A percentile compares a stretch with the other conserved stretches of the same genome.
Conservation (phyloP, 2,113 vertebrate genomes). For the Corvus cornix region DNA sequence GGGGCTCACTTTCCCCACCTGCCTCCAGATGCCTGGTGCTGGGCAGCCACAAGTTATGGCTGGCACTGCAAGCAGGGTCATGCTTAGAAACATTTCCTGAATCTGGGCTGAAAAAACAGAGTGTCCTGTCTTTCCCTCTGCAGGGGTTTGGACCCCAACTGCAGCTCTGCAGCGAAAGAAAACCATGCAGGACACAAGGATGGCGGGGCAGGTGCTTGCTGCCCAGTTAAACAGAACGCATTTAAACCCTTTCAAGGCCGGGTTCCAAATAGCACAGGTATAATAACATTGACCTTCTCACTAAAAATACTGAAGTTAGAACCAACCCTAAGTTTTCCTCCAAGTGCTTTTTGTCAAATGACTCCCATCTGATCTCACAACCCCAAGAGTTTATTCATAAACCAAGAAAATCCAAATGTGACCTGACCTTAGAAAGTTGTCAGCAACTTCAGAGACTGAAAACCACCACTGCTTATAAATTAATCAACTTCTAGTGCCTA, state of each 20-base stretch:
- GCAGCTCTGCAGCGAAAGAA: not conserved
- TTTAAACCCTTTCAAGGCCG: not conserved
- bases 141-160: not conserved
- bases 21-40: not conserved
- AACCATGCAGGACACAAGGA: rapidly evolving
- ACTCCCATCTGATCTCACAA: not conserved
- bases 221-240: not conserved
- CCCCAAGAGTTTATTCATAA: not conserved
- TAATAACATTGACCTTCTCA: not conserved
- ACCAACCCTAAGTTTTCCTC: not conserved
- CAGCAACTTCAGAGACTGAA: not conserved
- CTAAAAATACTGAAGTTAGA: not conserved
- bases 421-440: not conserved
- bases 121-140: not conserved
- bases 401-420: not conserved
- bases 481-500: not conserved
- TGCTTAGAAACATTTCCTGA: not conserved
- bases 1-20: rapidly evolving
- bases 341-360: not conserved
- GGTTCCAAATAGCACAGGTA: not conserved
- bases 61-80: not conserved
- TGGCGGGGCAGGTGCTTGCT: not conserved
- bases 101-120: not conserved
- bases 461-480: not conserved
- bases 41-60: not conserved